Conservation (phyloP, 2,797 vertebrate species). For the Potorous gilbertii region DNA sequence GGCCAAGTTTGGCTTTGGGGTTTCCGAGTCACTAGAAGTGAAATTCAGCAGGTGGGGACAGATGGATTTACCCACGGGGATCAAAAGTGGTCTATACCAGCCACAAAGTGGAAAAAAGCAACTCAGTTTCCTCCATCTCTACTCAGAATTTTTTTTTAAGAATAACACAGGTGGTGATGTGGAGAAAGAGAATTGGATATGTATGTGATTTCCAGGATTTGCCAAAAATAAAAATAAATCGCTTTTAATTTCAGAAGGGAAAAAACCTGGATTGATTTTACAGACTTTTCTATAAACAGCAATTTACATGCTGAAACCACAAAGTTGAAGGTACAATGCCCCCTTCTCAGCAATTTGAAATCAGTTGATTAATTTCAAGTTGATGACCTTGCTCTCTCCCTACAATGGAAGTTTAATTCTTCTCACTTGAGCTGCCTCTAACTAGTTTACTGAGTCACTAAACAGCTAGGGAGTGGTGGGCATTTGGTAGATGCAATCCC, state of each 20-base stretch:
- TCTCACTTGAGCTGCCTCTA: slow-evolving; percentile 66
- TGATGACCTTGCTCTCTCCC: slow-evolving; percentile 71
- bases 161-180: slow-evolving; percentile 16
- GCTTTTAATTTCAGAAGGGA: slow-evolving; percentile 76
- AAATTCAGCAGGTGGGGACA: slow-evolving; percentile 64
- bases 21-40: slow-evolving; percentile 71
- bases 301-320: slow-evolving; percentile 72
- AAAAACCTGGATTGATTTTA: slow-evolving; percentile 72
- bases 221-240: slow-evolving; percentile 75
- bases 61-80: slow-evolving; percentile 65
- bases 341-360: slow-evolving; percentile 73
- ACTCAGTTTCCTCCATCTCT: slow-evolving; percentile 39
- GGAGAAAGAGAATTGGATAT: slow-evolving; percentile 35
- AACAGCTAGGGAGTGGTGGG: slow-evolving; percentile 60
- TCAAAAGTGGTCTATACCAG: slow-evolving; percentile 57
- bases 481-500: slow-evolving; percentile 43
- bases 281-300: slow-evolving; percentile 66
- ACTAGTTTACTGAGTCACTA: slow-evolving; percentile 68
- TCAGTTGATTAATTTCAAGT: slow-evolving; percentile 72
- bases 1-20: slow-evolving; percentile 69
- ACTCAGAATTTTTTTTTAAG: slow-evolving; percentile 35
- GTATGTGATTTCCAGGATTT: slow-evolving; percentile 58
- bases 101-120: slow-evolving; percentile 48
- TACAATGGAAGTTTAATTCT: slow-evolving; percentile 75
- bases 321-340: slow-evolving; percentile 68